These are phyloP conservation scores for Hypothenemus hampei DNA, from an alignment of 1,140 invertebrate species.

Conservation along the genomic window DNA sequence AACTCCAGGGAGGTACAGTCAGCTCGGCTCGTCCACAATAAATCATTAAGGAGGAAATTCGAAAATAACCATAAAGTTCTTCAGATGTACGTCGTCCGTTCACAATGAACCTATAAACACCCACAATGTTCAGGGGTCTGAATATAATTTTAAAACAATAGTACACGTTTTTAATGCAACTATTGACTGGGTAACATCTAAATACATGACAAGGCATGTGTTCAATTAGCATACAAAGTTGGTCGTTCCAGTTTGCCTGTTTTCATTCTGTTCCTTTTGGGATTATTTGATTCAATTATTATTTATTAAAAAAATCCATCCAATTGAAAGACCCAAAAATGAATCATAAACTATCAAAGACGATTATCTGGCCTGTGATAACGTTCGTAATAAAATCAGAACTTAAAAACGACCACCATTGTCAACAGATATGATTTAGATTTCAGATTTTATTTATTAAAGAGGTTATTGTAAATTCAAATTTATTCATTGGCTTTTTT, in stretches of 20 bases:
- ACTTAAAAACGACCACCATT: constrained; percentile 13
- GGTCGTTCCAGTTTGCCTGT: constrained; percentile 4
- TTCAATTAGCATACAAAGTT: constrained; percentile 46
- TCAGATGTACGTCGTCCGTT: constrained; percentile 23
- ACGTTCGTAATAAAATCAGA: background rate
- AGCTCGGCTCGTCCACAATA: background rate
- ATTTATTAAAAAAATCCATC: no score
- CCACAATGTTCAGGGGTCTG: constrained; percentile 32
- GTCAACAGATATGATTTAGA: constrained; percentile 20
- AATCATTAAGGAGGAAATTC: background rate
- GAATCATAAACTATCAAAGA: no score
- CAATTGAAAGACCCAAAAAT: no score
- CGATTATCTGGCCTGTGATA: background rate
- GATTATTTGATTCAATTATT: no score
- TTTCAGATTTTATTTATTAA: constrained; percentile 16
- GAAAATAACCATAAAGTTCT: constrained; percentile 1
- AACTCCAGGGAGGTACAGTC: constrained; percentile 4
- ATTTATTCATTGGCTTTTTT: constrained; percentile 24
- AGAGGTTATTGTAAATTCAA: constrained; percentile 17
- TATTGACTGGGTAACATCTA: constrained; percentile 42
- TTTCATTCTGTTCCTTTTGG: no score
- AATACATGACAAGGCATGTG: constrained; percentile 44
- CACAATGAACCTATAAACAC: constrained; percentile 41
- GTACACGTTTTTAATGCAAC: constrained; percentile 44
- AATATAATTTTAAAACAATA: constrained; percentile 45